These are phyloP conservation scores for Akabosia matsudoensis DNA, from an alignment of 1,140 invertebrate genomes.

Conservation along the genomic window DNA sequence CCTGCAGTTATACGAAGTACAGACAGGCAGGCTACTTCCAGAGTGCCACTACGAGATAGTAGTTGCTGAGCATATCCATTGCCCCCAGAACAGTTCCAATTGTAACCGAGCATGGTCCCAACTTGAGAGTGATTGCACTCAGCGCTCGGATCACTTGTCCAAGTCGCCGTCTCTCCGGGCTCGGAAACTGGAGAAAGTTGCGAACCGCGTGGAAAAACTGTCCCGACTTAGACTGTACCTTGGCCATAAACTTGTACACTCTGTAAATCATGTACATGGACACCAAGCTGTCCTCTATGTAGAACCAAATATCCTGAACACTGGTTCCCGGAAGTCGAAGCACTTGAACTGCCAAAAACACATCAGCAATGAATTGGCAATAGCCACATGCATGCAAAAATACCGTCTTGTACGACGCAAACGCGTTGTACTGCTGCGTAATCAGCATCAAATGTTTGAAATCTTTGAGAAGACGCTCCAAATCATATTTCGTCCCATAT, in stretches of 20 bases:
- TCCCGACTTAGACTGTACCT: background rate
- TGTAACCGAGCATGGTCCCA: constrained; percentile 12
- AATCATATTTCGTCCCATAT: background rate
- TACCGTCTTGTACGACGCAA: constrained; percentile 15
- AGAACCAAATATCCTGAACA: constrained; percentile 19
- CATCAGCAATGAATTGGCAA: constrained; percentile 34
- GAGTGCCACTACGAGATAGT: constrained; percentile 30
- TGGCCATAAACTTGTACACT: constrained; percentile 23
- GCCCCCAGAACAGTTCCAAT: constrained; percentile 19
- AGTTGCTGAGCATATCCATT: constrained; percentile 20
- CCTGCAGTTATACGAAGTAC: too few relatives aligned
- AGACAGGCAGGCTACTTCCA: too few relatives aligned
- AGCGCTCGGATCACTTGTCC: background rate
- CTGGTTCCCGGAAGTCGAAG: constrained; percentile 10
- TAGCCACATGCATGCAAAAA: constrained; percentile 26
- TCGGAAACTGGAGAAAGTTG: background rate
- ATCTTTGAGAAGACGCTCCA: background rate
- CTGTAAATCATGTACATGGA: constrained; percentile 35
- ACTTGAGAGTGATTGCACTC: background rate
- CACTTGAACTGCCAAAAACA: constrained; percentile 28
- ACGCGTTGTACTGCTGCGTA: background rate
- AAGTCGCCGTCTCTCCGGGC: background rate
- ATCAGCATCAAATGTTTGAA: background rate
- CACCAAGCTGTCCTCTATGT: constrained; percentile 9
- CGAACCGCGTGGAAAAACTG: background rate